Evolutionary conservation across 2,797 vertebrate species (phyloP), one percentile per base, ranked within the genome.

Genomic region (Chaetodon trifasciatus): DNA sequence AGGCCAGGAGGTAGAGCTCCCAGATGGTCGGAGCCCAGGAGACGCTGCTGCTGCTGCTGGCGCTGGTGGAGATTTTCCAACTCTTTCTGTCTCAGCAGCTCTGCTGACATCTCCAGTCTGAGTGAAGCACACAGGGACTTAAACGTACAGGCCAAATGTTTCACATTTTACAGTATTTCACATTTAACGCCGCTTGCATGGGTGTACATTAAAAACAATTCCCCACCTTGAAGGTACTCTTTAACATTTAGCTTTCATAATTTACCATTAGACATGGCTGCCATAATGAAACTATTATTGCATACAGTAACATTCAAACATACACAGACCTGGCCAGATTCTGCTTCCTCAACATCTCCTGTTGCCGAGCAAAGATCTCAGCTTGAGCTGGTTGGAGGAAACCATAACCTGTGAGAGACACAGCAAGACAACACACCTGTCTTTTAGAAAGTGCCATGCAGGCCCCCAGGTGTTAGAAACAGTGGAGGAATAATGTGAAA

Each of bases 301-400:
- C 19, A 60, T 12, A 60, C 6, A 56, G 39, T 47, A 35, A 65
- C 46, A 68, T 56, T 49, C 39, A 28, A 65, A n/a, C 5, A 50
- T 47, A 81, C 68, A 88, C 92, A 58, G 85, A 99, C 98, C 98
- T 97, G 58, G 98, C 98, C 80, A 99, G 93, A 90, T 97, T 99
- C 89, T 99, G 98, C 83, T 99, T 99, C 83, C 98, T 96, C 21
- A 99, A 92, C 94, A 99, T 96, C 91, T 99, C 98, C 81, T 99
- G 98, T 86, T 99, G 98, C 42, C 98, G 96, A 1, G 97, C 97
- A 13, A 99, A 96, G 85, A 99, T 96, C 94, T 99, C 98, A 0
- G 98, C 97, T 87, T 98, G 98, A 73, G 97, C 97, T 0, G 97
- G 96, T 85, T 98, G 97, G 0, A 99, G 96, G 92, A 99, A 99